A percentile compares a stretch with the other conserved stretches of the same genome.
These are phyloP conservation scores for Sceloporus tristichus DNA, from an alignment of 2,113 vertebrate genomes.

Conservation along the genomic window DNA sequence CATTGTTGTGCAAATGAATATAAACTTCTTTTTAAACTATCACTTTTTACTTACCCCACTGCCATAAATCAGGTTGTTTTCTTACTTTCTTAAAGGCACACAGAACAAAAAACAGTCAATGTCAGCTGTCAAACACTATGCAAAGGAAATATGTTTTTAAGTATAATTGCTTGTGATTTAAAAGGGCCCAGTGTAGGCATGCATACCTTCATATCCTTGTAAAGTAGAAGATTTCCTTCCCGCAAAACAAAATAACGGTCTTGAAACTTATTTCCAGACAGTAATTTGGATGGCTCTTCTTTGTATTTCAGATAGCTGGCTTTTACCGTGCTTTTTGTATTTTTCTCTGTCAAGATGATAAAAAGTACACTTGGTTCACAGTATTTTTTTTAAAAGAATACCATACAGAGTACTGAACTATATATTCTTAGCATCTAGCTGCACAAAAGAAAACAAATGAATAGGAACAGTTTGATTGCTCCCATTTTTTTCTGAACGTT, in stretches of 20 bases:
- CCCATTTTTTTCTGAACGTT: neutral
- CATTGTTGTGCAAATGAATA: neutral
- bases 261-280: slow-evolving; percentile 94
- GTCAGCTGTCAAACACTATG: neutral
- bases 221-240: slow-evolving; percentile 87
- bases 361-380: slow-evolving; percentile 24
- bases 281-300: slow-evolving; percentile 91
- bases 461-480: rapidly evolving
- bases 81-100: neutral
- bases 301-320: slow-evolving; percentile 88
- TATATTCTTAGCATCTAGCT: neutral
- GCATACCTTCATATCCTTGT: slow-evolving; percentile 92
- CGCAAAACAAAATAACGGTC: slow-evolving; percentile 88
- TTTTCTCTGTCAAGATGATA: slow-evolving; percentile 72
- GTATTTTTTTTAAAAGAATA: neutral
- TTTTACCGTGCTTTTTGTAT: slow-evolving; percentile 73
- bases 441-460: slow-evolving; percentile 1
- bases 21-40: neutral
- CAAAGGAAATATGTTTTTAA: neutral
- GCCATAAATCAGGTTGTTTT: neutral
- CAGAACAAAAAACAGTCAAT: slow-evolving; percentile 2
- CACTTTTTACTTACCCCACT: neutral
- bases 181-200: neutral
- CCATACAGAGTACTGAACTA: neutral
- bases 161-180: neutral